Conservation (phyloP, 2,113 vertebrate species). For the Muntiacus reevesi region DNA sequence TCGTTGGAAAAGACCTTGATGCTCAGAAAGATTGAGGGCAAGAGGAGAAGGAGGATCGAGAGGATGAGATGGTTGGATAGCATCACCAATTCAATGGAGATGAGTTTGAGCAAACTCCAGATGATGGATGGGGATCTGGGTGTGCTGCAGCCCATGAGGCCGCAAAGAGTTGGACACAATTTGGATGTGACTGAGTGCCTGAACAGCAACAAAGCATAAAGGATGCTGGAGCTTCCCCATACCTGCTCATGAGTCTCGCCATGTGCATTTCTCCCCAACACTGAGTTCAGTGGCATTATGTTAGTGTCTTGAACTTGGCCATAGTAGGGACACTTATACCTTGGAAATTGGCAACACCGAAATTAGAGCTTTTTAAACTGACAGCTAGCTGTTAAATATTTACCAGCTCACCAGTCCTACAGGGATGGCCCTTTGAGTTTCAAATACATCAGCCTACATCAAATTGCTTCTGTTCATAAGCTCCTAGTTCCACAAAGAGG, state of each 20-base stretch:
- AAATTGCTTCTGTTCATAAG: neutral
- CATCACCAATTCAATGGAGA: neutral
- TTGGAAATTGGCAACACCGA: neutral
- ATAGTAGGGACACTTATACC: neutral
- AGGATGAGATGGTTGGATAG: neutral
- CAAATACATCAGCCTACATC: neutral
- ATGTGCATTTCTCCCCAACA: neutral
- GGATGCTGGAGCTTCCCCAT: neutral
- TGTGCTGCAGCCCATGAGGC: neutral
- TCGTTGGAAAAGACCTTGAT: neutral
- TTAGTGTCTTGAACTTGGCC: neutral
- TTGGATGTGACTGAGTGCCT: neutral
- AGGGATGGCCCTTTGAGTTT: neutral
- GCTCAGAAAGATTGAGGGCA: neutral
- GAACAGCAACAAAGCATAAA: neutral
- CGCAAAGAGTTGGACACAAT: neutral
- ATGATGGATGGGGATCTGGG: neutral
- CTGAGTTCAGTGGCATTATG: neutral
- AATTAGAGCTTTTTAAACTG: neutral
- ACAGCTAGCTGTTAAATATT: neutral
- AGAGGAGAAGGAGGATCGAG: neutral
- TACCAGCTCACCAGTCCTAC: neutral
- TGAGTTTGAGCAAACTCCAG: neutral
- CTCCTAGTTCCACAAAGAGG: neutral
- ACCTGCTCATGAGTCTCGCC: accelerated